phyloP scores from a whole-genome alignment of 2,888 invertebrate genomes.

The Fragum fragum region DNA sequence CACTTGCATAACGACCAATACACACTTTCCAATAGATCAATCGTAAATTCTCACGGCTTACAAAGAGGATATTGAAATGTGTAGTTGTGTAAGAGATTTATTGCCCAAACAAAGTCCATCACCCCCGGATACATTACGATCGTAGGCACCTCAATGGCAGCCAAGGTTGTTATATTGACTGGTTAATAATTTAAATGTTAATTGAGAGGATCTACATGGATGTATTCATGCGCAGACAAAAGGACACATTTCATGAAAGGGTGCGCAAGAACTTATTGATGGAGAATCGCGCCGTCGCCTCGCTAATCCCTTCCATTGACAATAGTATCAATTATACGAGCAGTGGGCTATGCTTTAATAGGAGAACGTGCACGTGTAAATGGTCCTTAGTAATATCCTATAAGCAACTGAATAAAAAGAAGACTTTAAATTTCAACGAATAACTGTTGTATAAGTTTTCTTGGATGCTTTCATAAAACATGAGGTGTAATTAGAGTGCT shows the following conservation, averaged over 20 bases:
- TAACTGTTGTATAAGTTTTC: no score
- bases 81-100: constrained; percentile 7
- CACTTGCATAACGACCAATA: background rate
- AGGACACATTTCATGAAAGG: constrained; percentile 61
- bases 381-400: background rate
- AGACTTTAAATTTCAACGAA: no score
- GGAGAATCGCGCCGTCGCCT: constrained; percentile 21
- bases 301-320: constrained; percentile 50
- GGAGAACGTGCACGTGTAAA: background rate
- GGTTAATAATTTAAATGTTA: constrained; percentile 66
- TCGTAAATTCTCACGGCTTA: constrained; percentile 1
- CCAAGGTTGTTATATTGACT: constrained; percentile 49
- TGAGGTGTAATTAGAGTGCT: no score
- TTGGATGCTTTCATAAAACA: no score
- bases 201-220: constrained; percentile 45
- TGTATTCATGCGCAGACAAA: constrained; percentile 50
- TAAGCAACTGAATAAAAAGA: no score
- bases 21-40: background rate
- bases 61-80: background rate
- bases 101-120: background rate
- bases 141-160: constrained; percentile 20
- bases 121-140: constrained; percentile 9
- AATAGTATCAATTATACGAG: constrained; percentile 55
- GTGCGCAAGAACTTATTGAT: constrained; percentile 45
- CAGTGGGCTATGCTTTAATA: constrained; percentile 38